phyloP scores from a whole-genome alignment of 1,140 invertebrate species.

The Scaptomyza hsui region DNA sequence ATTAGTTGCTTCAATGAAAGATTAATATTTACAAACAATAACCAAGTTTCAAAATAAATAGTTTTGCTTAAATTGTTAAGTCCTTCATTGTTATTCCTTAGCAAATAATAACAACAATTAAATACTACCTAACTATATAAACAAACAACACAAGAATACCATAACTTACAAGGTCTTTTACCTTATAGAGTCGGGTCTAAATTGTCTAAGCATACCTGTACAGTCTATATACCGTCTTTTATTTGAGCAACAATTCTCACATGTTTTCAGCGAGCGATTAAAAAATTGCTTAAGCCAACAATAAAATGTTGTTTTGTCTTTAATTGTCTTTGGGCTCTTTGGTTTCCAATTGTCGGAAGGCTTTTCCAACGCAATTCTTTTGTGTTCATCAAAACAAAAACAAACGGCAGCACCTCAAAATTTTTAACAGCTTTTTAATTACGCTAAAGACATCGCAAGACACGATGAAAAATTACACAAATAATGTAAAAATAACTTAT shows the following conservation, averaged over 20 bases:
- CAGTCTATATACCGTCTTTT: background rate
- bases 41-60: too few relatives aligned
- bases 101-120: background rate
- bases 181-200: background rate
- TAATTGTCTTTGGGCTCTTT: slow-evolving; percentile 31
- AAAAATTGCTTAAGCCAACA: slow-evolving; percentile 59
- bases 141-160: slow-evolving; percentile 5
- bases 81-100: slow-evolving; percentile 3
- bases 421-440: slow-evolving; percentile 75
- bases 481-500: slow-evolving; percentile 59
- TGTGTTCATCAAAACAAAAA: slow-evolving; percentile 36
- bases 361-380: slow-evolving; percentile 68
- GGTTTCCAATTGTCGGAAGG: slow-evolving; percentile 29
- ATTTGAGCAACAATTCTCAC: slow-evolving; percentile 35
- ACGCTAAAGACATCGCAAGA: slow-evolving; percentile 54
- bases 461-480: slow-evolving; percentile 42
- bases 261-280: slow-evolving; percentile 54
- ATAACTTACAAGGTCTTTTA: slow-evolving; percentile 28
- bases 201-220: slow-evolving; percentile 1
- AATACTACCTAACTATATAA: background rate
- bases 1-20: too few relatives aligned
- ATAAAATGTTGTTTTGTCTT: slow-evolving; percentile 55
- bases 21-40: too few relatives aligned
- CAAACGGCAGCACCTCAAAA: slow-evolving; percentile 16
- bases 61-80: too few relatives aligned